These are phyloP conservation scores for Perca fluviatilis DNA, from an alignment of 2,113 vertebrate species.

Conservation along the genomic window DNA sequence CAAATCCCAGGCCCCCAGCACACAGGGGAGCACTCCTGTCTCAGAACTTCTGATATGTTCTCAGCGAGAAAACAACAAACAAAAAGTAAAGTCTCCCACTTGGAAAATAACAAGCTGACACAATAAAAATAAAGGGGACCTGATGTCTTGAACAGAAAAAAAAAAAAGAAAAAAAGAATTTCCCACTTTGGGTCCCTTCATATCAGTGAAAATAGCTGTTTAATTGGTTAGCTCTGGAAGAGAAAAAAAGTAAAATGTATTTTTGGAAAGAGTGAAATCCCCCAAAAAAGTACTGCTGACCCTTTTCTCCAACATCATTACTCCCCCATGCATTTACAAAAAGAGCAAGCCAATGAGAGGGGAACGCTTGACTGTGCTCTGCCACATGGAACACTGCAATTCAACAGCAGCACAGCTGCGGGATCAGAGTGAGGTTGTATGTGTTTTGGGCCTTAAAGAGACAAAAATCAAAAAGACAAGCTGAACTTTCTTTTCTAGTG, in stretches of 20 bases:
- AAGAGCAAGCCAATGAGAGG: conserved; percentile 54
- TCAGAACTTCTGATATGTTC: conserved; percentile 40
- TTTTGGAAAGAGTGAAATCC: conserved; percentile 19
- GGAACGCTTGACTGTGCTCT: conserved; percentile 36
- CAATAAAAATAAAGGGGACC: conserved; percentile 31
- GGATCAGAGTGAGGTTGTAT: not conserved
- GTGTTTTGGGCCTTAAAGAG: conserved; percentile 16
- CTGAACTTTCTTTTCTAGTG: not conserved
- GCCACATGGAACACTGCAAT: conserved; percentile 35
- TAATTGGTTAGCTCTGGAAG: not conserved
- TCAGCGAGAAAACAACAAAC: conserved; percentile 19
- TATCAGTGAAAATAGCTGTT: conserved; percentile 16
- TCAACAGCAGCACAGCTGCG: conserved; percentile 20
- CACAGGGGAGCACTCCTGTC: conserved; percentile 12
- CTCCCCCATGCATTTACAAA: conserved; percentile 34
- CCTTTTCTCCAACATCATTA: conserved; percentile 35
- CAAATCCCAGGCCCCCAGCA: conserved; percentile 41
- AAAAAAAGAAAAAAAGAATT: not conserved
- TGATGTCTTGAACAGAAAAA: not conserved
- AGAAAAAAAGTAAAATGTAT: conserved; percentile 3
- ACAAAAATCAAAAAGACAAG: conserved; percentile 32
- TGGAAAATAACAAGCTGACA: conserved; percentile 32
- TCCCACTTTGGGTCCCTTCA: not conserved
- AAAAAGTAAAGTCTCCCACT: conserved; percentile 10
- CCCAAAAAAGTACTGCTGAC: not conserved